A percentile compares a stretch with the other conserved stretches of the same genome.
Conservation (phyloP, 2,113 vertebrate species). For the Odontesthes bonariensis region DNA sequence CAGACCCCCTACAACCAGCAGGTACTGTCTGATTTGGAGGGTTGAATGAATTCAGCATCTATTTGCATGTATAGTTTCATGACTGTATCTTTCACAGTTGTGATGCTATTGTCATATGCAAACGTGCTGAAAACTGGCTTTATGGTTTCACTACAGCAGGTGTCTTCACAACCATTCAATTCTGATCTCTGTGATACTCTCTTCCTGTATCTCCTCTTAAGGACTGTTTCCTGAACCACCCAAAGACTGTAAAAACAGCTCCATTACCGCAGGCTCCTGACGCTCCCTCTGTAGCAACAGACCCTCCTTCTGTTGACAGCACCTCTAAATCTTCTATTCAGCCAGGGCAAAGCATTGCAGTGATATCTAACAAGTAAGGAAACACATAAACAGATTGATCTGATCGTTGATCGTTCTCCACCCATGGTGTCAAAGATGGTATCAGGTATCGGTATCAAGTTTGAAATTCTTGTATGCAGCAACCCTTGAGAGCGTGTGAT, state of each 20-base stretch:
- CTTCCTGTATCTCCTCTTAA: not conserved
- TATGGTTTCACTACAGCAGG: not conserved
- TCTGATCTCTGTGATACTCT: constrained; percentile 1
- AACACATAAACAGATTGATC: not conserved
- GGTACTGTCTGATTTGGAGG: constrained; percentile 37
- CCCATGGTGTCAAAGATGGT: too few relatives aligned
- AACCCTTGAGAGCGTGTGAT: too few relatives aligned
- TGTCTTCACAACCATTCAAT: not conserved
- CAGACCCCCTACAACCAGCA: constrained; percentile 86
- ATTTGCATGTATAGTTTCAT: not conserved
- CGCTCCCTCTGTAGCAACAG: constrained; percentile 60
- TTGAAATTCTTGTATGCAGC: too few relatives aligned
- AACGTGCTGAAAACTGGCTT: too few relatives aligned
- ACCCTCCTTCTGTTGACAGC: constrained; percentile 60
- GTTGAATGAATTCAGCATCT: not conserved
- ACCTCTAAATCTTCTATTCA: constrained; percentile 81
- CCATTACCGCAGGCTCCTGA: constrained; percentile 56
- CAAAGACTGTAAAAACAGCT: constrained; percentile 76
- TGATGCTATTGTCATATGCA: too few relatives aligned
- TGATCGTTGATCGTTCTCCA: too few relatives aligned
- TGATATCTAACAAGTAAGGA: constrained; percentile 66
- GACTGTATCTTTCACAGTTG: not conserved
- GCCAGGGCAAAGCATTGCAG: constrained; percentile 82
- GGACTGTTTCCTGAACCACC: constrained; percentile 77
- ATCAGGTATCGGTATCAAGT: too few relatives aligned